phyloP scores from a whole-genome alignment of 2,888 invertebrate genomes.

The Drosophila lutescens region DNA sequence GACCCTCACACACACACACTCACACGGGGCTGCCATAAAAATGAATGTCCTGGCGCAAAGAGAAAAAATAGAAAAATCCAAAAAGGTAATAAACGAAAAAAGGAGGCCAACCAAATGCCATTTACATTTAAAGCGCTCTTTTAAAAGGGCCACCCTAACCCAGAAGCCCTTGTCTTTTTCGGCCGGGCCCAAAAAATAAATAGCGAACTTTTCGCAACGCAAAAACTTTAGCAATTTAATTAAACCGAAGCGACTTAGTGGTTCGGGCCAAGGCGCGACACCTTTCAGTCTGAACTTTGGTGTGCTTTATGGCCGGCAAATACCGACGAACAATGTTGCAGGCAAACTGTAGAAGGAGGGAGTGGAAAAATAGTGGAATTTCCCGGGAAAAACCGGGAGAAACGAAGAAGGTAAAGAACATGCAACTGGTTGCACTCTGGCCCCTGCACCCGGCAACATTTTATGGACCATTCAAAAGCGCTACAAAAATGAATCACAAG shows the following conservation, averaged over 20 bases:
- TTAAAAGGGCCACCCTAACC: neutral
- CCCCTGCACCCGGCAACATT: conserved; percentile 53
- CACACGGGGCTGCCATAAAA: conserved; percentile 62
- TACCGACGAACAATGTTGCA: conserved; percentile 49
- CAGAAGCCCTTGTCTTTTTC: conserved; percentile 12
- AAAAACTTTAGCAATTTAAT: conserved; percentile 68
- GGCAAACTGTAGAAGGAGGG: neutral
- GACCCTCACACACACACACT: conserved; percentile 10
- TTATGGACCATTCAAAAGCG: conserved; percentile 50
- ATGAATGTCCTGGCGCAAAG: conserved; percentile 58
- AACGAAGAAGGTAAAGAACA: conserved; percentile 25
- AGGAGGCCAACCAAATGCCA: conserved; percentile 61
- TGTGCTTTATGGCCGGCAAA: conserved; percentile 25
- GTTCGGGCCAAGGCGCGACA: conserved; percentile 32
- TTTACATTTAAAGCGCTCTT: conserved; percentile 57
- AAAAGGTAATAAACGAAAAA: conserved; percentile 39
- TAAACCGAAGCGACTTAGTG: conserved; percentile 46
- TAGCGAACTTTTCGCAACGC: conserved; percentile 24
- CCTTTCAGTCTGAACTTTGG: conserved; percentile 38
- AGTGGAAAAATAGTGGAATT: conserved; percentile 8
- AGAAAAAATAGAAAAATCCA: conserved; percentile 18
- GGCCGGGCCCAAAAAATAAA: conserved; percentile 24
- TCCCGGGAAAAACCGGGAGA: neutral
- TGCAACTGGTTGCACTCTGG: conserved; percentile 69
- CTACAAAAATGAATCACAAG: conserved; percentile 64